A percentile compares a stretch with the other conserved stretches of the same genome.
Conservation (phyloP, 37 sponge, comb jelly and placozoan species). For the Aplysina aerophoba region DNA sequence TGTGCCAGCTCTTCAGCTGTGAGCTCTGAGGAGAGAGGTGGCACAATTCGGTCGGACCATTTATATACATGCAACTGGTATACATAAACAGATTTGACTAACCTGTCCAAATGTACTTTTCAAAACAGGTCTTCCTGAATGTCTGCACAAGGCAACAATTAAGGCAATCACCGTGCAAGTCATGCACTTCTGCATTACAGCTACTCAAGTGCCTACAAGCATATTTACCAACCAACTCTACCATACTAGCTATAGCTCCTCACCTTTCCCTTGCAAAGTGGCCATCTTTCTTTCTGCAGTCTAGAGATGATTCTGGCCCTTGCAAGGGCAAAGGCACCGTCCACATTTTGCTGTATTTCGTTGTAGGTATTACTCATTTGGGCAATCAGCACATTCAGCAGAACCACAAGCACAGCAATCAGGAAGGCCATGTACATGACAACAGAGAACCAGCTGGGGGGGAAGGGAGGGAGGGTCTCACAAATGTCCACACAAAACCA, state of each 20-base stretch:
- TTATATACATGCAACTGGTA: too few species aligned
- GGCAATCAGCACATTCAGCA: slow-evolving; percentile 48
- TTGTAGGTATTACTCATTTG: slow-evolving; percentile 49
- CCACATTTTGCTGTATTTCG: slow-evolving; percentile 38
- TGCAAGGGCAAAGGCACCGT: slow-evolving; percentile 33
- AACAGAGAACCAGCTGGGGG: slow-evolving; percentile 29
- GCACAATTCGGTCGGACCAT: too few species aligned
- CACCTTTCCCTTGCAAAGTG: too few species aligned
- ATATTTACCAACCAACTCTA: background rate
- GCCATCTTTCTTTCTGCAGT: slow-evolving; percentile 6
- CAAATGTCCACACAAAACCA: too few species aligned
- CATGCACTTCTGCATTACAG: too few species aligned
- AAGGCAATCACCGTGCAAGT: background rate
- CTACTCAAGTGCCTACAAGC: too few species aligned
- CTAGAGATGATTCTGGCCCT: slow-evolving; percentile 36
- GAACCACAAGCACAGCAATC: slow-evolving; percentile 32
- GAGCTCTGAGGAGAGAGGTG: too few species aligned
- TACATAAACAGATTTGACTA: background rate
- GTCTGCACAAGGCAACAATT: background rate
- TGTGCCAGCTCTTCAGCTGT: too few species aligned
- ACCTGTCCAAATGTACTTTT: slow-evolving; percentile 14
- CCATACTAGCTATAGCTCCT: too few species aligned
- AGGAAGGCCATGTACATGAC: slow-evolving; percentile 36
- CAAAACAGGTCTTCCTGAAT: background rate
- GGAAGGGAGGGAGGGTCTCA: background rate